Evolutionary conservation across 1,140 invertebrate species (phyloP).

Genomic region (Drosophila busckii): DNA sequence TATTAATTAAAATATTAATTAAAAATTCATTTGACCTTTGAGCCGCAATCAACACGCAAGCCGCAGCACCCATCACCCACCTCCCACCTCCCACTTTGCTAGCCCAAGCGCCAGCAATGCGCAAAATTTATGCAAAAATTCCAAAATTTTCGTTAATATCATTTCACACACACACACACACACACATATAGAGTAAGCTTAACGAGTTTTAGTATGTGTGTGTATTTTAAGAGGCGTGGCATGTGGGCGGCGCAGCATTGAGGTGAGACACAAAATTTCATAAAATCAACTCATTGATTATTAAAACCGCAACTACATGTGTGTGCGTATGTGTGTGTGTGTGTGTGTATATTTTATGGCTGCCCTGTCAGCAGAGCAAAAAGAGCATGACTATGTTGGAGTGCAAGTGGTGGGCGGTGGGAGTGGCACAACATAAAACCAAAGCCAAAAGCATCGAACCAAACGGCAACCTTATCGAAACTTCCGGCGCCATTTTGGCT

Average conservation of each 20-base stretch:
- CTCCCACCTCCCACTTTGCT: slow-evolving; percentile 1
- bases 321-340: slow-evolving; percentile 3
- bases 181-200: slow-evolving; percentile 16
- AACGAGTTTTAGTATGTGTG: slow-evolving; percentile 7
- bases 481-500: slow-evolving; percentile 46
- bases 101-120: slow-evolving; percentile 33
- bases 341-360: slow-evolving; percentile 54
- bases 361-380: slow-evolving; percentile 41
- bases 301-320: slow-evolving; percentile 67
- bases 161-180: slow-evolving; percentile 37
- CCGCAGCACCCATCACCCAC: slow-evolving; percentile 9
- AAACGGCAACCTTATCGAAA: slow-evolving; percentile 56
- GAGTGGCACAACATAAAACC: slow-evolving; percentile 23
- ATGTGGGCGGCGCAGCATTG: slow-evolving; percentile 26
- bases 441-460: slow-evolving; percentile 12
- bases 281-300: slow-evolving; percentile 77
- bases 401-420: too few relatives aligned
- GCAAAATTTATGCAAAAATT: slow-evolving; percentile 69
- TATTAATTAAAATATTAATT: slow-evolving; percentile 76
- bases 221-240: slow-evolving; percentile 15
- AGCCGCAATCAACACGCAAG: slow-evolving; percentile 38
- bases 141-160: slow-evolving; percentile 70
- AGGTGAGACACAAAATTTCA: too few relatives aligned
- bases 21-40: slow-evolving; percentile 74
- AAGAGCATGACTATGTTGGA: too few relatives aligned